A percentile compares a stretch with the other conserved stretches of the same genome.
These are phyloP conservation scores for Clarias fuscus DNA, from an alignment of 2,797 vertebrate species.

Conservation along the genomic window DNA sequence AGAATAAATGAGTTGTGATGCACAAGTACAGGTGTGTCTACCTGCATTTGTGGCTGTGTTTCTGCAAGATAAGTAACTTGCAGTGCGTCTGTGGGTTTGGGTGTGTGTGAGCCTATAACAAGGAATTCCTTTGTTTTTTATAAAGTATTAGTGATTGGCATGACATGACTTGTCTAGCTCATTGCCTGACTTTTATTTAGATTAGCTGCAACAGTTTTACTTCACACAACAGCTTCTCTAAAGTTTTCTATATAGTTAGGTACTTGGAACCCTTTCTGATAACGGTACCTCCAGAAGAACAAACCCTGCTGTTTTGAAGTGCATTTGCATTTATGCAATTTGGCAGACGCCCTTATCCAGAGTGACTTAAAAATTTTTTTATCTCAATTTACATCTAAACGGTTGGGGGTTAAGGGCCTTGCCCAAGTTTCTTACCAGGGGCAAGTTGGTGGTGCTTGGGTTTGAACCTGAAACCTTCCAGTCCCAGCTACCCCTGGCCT, in stretches of 20 bases:
- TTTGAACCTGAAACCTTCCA: too few species aligned
- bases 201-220: neutral
- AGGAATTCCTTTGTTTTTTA: neutral
- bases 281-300: neutral
- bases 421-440: too few species aligned
- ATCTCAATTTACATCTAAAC: too few species aligned
- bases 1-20: neutral
- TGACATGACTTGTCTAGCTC: neutral
- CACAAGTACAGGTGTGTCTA: conserved; percentile 2
- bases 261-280: neutral
- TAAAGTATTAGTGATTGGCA: neutral
- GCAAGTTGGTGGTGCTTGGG: too few species aligned
- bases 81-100: neutral
- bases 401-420: too few species aligned
- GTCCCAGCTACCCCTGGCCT: too few species aligned
- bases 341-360: too few species aligned
- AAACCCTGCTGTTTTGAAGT: neutral
- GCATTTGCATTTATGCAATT: too few species aligned
- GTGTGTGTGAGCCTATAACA: neutral
- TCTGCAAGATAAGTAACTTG: neutral
- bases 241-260: neutral
- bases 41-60: neutral
- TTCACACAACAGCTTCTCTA: neutral
- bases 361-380: too few species aligned
- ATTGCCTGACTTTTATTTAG: neutral